phyloP scores from a whole-genome alignment of 2,888 invertebrate genomes.

The Lithodes maja region DNA sequence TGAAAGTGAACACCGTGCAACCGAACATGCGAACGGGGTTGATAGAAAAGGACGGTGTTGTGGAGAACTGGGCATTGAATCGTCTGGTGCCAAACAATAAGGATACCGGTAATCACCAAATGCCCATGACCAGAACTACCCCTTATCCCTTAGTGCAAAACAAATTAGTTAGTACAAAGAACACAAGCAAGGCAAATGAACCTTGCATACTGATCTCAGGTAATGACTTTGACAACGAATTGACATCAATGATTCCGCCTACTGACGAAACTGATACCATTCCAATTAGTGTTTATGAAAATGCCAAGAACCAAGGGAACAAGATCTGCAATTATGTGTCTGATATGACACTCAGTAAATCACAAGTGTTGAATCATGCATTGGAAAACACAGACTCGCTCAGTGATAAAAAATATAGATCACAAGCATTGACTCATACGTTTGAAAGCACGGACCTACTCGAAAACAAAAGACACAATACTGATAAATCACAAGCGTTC shows the following conservation, averaged over 20 bases:
- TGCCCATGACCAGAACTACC: slow-evolving; percentile 19
- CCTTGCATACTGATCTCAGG: slow-evolving; percentile 18
- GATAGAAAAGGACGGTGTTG: slow-evolving; percentile 14
- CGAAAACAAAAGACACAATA: too few relatives aligned
- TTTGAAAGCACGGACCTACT: too few relatives aligned
- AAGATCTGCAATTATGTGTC: too few relatives aligned
- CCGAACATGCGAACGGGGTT: neutral
- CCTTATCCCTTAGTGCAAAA: slow-evolving; percentile 37
- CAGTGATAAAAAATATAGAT: too few relatives aligned
- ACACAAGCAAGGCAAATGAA: neutral
- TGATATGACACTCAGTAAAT: too few relatives aligned
- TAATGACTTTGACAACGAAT: slow-evolving; percentile 15
- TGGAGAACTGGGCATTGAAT: slow-evolving; percentile 30
- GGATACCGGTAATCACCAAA: neutral
- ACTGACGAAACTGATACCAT: slow-evolving; percentile 11
- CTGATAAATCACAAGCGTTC: too few relatives aligned
- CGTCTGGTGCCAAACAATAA: slow-evolving; percentile 28
- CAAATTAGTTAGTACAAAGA: slow-evolving; percentile 37
- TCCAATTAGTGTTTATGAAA: neutral
- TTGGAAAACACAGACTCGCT: too few relatives aligned
- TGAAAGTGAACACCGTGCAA: neutral
- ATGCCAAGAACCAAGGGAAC: neutral
- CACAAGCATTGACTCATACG: too few relatives aligned
- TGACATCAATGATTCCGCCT: neutral
- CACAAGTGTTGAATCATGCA: too few relatives aligned